These are phyloP conservation scores for Plecturocebus donacophilus DNA, from an alignment of 2,113 vertebrate species.

Conservation along the genomic window DNA sequence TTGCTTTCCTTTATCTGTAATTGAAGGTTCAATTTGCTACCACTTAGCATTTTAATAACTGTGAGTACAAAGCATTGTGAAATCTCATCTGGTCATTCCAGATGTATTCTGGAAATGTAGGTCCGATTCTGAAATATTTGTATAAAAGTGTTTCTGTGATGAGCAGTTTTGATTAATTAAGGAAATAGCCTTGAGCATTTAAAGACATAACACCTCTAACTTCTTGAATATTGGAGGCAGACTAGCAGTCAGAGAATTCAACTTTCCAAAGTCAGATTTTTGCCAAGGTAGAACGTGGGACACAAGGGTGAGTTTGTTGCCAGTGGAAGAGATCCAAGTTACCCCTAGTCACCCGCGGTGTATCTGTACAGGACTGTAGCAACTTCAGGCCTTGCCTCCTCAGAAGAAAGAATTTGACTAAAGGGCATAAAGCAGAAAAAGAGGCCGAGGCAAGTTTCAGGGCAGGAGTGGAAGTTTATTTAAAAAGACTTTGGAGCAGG, in stretches of 20 bases:
- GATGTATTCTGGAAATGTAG: background rate
- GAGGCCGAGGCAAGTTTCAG: no score
- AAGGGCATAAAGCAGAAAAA: no score
- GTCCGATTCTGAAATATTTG: background rate
- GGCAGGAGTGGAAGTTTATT: no score
- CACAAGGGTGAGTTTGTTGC: background rate
- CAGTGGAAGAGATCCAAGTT: no score
- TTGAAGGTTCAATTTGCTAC: background rate
- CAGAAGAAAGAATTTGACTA: no score
- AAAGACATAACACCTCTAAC: background rate
- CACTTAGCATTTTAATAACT: background rate
- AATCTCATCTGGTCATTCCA: background rate
- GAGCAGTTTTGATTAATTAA: constrained; percentile 18
- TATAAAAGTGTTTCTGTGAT: constrained; percentile 21
- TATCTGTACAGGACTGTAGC: no score
- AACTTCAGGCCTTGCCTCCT: no score
- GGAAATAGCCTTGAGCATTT: background rate
- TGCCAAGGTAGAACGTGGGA: background rate
- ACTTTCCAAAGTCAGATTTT: background rate
- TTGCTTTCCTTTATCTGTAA: background rate
- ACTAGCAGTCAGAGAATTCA: background rate
- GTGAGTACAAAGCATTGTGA: background rate
- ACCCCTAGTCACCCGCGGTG: no score
- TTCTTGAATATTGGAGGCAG: background rate
- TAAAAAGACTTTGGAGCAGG: no score